Percentiles rank a stretch among this genome's conserved stretches.
phyloP scores from a whole-genome alignment of 2,888 invertebrate species.

The Schrankia costaestrigalis region DNA sequence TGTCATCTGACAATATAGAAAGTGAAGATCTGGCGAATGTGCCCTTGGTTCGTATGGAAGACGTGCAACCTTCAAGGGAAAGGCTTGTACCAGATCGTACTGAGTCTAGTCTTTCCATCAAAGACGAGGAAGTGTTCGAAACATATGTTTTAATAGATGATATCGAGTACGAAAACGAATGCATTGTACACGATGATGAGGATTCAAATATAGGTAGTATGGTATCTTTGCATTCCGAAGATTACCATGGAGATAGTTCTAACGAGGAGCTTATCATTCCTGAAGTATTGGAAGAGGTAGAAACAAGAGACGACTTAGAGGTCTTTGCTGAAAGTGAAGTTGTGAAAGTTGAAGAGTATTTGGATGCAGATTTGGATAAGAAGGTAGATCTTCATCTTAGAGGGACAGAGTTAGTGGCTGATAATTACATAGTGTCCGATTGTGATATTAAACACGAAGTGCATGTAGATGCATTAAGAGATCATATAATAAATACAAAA shows the following conservation, averaged over 20 bases:
- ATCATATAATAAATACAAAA: no score
- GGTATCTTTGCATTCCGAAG: conserved; percentile 59
- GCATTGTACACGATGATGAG: conserved; percentile 50
- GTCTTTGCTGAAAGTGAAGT: conserved; percentile 1
- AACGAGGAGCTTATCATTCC: conserved; percentile 47
- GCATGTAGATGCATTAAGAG: no score
- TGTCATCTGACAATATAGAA: conserved; percentile 58
- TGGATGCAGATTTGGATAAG: background rate
- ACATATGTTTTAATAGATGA: conserved; percentile 45
- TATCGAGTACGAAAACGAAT: conserved; percentile 45
- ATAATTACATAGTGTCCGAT: no score
- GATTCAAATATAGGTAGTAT: conserved; percentile 64
- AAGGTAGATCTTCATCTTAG: background rate
- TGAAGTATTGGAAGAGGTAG: conserved; percentile 25
- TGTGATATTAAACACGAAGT: no score
- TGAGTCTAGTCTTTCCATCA: conserved; percentile 10
- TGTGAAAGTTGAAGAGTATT: background rate
- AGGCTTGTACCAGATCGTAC: conserved; percentile 31
- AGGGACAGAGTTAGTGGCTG: no score
- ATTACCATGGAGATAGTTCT: conserved; percentile 30
- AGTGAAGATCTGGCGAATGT: conserved; percentile 63
- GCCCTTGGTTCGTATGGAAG: conserved; percentile 66
- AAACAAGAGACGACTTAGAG: conserved; percentile 1
- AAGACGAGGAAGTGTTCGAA: conserved; percentile 38
- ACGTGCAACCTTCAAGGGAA: conserved; percentile 59